phyloP scores from a whole-genome alignment of 2,797 vertebrate genomes.

The Echeneis naucrates region DNA sequence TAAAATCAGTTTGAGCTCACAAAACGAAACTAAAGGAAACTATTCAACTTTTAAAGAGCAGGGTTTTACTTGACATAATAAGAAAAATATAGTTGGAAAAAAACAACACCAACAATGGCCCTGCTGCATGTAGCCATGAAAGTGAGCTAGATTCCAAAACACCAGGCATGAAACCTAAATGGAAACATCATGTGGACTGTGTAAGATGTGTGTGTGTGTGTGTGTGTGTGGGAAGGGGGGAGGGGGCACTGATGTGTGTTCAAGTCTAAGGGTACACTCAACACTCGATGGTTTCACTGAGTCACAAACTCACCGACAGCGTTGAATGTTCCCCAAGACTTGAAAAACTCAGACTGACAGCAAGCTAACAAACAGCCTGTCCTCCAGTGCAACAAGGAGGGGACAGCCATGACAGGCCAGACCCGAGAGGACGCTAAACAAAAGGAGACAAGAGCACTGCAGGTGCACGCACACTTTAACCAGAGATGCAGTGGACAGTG shows the following conservation, averaged over 20 bases:
- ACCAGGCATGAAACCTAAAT: background rate
- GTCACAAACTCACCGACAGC: constrained; percentile 99
- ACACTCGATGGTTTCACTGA: constrained; percentile 96
- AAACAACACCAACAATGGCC: background rate
- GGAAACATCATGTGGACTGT: background rate
- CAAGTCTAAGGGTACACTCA: constrained; percentile 93
- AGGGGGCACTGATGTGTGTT: constrained; percentile 49
- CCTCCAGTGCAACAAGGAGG: constrained; percentile 3
- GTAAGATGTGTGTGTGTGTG: background rate
- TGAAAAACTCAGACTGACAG: constrained; percentile 53
- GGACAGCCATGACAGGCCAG: constrained; percentile 45
- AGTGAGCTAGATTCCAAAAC: background rate
- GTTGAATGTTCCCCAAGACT: constrained; percentile 97
- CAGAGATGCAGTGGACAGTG: constrained; percentile 1
- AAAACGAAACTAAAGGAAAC: background rate
- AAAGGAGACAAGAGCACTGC: constrained; percentile 46
- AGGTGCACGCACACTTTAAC: constrained; percentile 31
- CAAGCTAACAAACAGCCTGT: constrained; percentile 21
- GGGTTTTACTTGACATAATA: background rate
- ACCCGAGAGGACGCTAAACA: constrained; percentile 12
- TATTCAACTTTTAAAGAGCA: background rate
- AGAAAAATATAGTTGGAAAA: background rate
- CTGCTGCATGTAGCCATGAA: background rate
- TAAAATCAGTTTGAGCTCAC: background rate
- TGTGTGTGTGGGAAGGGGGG: background rate